A percentile compares a stretch with the other conserved stretches of the same genome.
Evolutionary conservation across 1,140 invertebrate genomes (phyloP).

Genomic region (Drosophila sturtevanti): DNA sequence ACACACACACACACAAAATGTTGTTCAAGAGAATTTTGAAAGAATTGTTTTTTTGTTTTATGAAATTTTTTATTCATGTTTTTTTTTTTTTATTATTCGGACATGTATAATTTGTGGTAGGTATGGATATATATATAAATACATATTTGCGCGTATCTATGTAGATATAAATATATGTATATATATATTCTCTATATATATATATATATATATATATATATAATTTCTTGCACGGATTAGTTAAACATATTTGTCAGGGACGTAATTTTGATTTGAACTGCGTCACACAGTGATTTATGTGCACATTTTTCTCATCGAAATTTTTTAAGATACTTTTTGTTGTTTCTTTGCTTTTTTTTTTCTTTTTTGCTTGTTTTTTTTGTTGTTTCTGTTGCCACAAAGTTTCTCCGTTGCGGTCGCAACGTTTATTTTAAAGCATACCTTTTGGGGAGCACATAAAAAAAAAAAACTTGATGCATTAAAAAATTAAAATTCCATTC

Average conservation of each 20-base stretch:
- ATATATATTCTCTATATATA: conserved; percentile 13
- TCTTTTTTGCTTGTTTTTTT: not conserved
- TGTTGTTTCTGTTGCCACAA: not conserved
- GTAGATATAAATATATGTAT: conserved; percentile 3
- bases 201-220: conserved; percentile 3
- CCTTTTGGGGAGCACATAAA: not conserved
- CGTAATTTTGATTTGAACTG: conserved; percentile 12
- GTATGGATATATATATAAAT: conserved; percentile 10
- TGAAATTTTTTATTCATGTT: conserved; percentile 26
- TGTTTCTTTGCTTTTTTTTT: no score
- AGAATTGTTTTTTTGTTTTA: conserved; percentile 45
- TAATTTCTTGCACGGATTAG: conserved; percentile 11
- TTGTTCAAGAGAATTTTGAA: conserved; percentile 18
- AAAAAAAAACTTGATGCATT: conserved; percentile 4
- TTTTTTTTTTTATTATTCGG: conserved; percentile 32
- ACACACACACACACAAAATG: no score
- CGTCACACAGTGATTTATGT: conserved; percentile 13
- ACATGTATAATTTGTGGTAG: conserved; percentile 65
- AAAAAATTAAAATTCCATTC: conserved; percentile 8
- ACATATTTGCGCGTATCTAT: conserved; percentile 7
- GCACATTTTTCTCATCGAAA: not conserved
- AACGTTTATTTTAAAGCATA: not conserved
- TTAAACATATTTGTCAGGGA: conserved; percentile 15
- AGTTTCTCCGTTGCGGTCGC: not conserved
- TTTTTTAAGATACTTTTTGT: not conserved